A percentile compares a stretch with the other conserved stretches of the same genome.
phyloP scores from a whole-genome alignment of 2,113 vertebrate species.

The Tonatia bakeri region DNA sequence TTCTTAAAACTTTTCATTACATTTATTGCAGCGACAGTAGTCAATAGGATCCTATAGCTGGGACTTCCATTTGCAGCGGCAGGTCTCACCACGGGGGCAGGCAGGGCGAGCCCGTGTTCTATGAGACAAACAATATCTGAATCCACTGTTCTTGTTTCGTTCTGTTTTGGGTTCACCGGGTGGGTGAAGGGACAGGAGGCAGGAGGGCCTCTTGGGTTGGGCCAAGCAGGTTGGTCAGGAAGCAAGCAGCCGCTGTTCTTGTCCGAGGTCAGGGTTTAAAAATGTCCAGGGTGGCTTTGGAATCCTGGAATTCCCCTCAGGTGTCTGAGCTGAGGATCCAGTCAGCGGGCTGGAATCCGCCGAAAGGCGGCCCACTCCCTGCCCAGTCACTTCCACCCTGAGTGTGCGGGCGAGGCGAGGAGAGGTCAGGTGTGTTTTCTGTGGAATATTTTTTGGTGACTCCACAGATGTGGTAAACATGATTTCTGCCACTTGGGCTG shows the following conservation, averaged over 20 bases:
- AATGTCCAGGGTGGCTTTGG: not conserved
- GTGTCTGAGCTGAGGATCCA: not conserved
- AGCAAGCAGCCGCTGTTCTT: accelerated
- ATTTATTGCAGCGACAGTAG: too few relatives aligned
- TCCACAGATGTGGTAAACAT: not conserved
- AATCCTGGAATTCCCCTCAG: not conserved
- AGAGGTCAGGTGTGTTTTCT: not conserved
- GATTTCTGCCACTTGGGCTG: not conserved
- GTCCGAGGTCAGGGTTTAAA: not conserved
- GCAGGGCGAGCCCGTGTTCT: not conserved
- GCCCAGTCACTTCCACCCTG: not conserved
- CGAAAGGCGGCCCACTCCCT: not conserved
- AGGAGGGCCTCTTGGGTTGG: not conserved
- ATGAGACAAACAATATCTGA: not conserved
- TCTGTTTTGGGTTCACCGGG: not conserved
- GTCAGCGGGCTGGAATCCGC: not conserved
- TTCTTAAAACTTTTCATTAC: too few relatives aligned
- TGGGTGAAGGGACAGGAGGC: not conserved
- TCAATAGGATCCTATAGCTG: too few relatives aligned
- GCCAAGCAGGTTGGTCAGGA: not conserved
- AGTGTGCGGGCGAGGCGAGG: not conserved
- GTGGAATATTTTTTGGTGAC: not conserved
- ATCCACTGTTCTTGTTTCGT: not conserved
- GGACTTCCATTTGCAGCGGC: not conserved
- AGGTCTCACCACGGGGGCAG: not conserved